phyloP scores from a whole-genome alignment of 1,140 invertebrate genomes.

The Cheumatopsyche charites region DNA sequence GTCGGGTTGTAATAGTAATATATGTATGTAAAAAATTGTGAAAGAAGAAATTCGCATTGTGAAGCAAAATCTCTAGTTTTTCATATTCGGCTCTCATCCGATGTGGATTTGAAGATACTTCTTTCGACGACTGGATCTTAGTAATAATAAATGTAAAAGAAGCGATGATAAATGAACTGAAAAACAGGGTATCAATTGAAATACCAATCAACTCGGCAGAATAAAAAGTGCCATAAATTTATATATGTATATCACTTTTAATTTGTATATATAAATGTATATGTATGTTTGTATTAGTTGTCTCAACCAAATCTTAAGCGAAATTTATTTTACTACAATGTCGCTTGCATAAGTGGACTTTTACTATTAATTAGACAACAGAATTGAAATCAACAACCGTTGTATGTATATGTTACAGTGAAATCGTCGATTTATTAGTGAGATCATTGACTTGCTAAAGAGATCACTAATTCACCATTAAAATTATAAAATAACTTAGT shows the following conservation, averaged over 20 bases:
- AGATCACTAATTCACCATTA: too few species aligned
- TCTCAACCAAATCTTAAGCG: conserved; percentile 3
- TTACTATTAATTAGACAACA: conserved; percentile 33
- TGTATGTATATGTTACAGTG: too few species aligned
- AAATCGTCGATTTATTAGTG: too few species aligned
- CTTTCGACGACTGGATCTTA: conserved; percentile 14
- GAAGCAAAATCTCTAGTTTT: conserved; percentile 43
- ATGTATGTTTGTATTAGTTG: background rate
- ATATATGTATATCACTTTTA: conserved; percentile 29
- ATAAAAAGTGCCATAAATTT: conserved; percentile 30
- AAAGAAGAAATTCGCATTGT: conserved; percentile 38
- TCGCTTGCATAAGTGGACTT: conserved; percentile 28
- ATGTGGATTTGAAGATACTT: background rate
- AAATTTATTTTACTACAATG: conserved; percentile 30
- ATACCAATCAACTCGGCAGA: conserved; percentile 38
- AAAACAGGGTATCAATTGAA: conserved; percentile 47
- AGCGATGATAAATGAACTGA: conserved; percentile 30
- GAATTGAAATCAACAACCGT: conserved; percentile 8
- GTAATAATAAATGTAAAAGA: conserved; percentile 9
- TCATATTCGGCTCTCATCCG: conserved; percentile 31
- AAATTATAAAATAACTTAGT: too few species aligned
- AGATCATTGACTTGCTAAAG: too few species aligned
- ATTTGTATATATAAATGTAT: conserved; percentile 27
- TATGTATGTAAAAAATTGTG: conserved; percentile 31
- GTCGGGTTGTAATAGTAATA: conserved; percentile 19